These are phyloP conservation scores for Hypotaenidia philippensis DNA, from an alignment of 2,797 vertebrate genomes.

Conservation along the genomic window DNA sequence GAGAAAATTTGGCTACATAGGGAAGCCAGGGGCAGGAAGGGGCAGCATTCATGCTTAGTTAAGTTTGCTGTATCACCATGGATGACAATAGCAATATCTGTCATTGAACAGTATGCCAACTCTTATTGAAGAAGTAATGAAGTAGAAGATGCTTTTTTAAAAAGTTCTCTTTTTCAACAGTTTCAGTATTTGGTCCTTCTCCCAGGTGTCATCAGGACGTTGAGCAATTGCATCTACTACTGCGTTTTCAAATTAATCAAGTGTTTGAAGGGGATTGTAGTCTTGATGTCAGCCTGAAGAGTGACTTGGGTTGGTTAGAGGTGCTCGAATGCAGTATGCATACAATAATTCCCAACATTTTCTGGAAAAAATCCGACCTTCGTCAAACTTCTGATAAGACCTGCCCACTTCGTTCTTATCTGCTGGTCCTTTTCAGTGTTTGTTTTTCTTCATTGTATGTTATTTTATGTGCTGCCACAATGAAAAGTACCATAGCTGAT, in stretches of 20 bases:
- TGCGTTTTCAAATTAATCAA: neutral
- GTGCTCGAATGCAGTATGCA: neutral
- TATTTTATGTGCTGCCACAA: neutral
- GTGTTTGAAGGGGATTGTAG: neutral
- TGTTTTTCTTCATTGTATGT: neutral
- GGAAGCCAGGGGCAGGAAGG: neutral
- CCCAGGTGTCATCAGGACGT: neutral
- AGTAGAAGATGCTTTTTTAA: neutral
- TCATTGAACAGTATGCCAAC: neutral
- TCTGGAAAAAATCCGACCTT: neutral
- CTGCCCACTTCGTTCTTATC: neutral
- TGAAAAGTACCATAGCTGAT: neutral
- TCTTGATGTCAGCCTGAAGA: neutral
- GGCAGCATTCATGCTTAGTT: neutral
- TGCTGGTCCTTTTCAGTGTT: neutral
- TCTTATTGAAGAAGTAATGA: neutral
- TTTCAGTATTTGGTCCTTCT: neutral
- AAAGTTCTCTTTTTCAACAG: neutral
- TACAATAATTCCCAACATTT: neutral
- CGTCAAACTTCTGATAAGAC: neutral
- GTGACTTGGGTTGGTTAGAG: neutral
- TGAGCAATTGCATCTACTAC: neutral
- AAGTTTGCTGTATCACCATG: neutral
- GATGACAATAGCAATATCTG: neutral
- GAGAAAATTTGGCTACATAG: neutral